phyloP scores from a whole-genome alignment of 2,797 vertebrate species.

The Sebastes iracundus region DNA sequence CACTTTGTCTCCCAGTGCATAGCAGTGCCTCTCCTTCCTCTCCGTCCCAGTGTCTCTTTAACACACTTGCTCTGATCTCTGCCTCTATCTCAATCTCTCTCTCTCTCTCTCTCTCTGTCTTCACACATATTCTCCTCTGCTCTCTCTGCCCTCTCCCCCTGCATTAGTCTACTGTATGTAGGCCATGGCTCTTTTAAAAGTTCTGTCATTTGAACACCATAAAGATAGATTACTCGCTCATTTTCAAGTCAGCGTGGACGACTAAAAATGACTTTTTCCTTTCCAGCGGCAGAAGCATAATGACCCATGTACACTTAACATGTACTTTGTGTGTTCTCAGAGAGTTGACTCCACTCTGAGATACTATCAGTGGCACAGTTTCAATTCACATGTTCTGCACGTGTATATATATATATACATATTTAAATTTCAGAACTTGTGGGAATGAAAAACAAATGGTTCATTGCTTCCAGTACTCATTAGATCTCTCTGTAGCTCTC shows the following conservation, averaged over 20 bases:
- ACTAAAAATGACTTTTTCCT: constrained; percentile 25
- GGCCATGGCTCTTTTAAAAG: constrained; percentile 68
- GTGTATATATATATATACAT: background rate
- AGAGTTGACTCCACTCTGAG: background rate
- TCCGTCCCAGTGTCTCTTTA: constrained; percentile 43
- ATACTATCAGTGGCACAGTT: background rate
- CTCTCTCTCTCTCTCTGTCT: constrained; percentile 28
- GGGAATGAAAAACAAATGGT: constrained; percentile 10
- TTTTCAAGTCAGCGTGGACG: constrained; percentile 13
- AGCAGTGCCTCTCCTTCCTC: constrained; percentile 45
- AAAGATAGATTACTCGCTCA: constrained; percentile 46
- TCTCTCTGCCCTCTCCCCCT: constrained; percentile 40
- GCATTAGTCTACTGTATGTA: constrained; percentile 63
- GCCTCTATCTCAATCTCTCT: constrained; percentile 19
- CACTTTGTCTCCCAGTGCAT: constrained; percentile 52
- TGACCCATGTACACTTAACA: constrained; percentile 17
- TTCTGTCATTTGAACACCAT: constrained; percentile 60
- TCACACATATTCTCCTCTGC: constrained; percentile 46
- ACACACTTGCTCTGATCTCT: constrained; percentile 54
- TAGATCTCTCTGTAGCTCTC: constrained; percentile 5
- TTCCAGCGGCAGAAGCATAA: constrained; percentile 17
- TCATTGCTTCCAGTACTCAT: constrained; percentile 19
- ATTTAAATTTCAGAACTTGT: constrained; percentile 11
- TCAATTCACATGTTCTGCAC: constrained; percentile 1
- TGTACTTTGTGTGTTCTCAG: constrained; percentile 11